These are phyloP conservation scores for Choristoneura fumiferana DNA, from an alignment of 1,140 invertebrate species.

Conservation along the genomic window DNA sequence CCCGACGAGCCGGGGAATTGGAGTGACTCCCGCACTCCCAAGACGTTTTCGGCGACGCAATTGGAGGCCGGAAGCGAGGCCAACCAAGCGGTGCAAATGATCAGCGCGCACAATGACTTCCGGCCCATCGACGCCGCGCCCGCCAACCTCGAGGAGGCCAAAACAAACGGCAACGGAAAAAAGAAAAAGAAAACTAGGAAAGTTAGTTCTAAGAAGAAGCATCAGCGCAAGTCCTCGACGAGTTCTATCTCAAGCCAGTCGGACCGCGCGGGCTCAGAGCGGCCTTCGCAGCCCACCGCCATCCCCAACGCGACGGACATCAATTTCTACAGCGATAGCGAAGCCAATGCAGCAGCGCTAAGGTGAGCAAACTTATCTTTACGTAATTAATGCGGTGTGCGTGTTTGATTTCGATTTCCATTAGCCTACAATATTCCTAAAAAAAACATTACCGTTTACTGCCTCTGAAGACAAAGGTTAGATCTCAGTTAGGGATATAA, in stretches of 20 bases:
- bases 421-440: conserved; percentile 1
- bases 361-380: conserved; percentile 78
- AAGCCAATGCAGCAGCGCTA: conserved; percentile 82
- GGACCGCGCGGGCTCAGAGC: conserved; percentile 62
- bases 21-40: conserved; percentile 55
- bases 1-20: conserved; percentile 74
- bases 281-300: conserved; percentile 45
- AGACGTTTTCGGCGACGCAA: conserved; percentile 69
- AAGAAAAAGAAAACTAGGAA: conserved; percentile 89
- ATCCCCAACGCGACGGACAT: conserved; percentile 55
- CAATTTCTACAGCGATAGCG: conserved; percentile 94
- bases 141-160: conserved; percentile 57
- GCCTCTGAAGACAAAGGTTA: background rate
- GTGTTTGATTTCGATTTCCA: conserved; percentile 8
- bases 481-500: background rate
- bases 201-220: conserved; percentile 87
- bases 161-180: conserved; percentile 73
- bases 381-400: background rate
- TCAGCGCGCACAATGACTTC: conserved; percentile 81
- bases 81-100: conserved; percentile 72
- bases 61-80: conserved; percentile 65
- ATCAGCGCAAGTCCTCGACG: conserved; percentile 83
- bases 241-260: conserved; percentile 76
- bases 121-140: conserved; percentile 76
- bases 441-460: too few relatives aligned